Percentiles rank a stretch among this genome's conserved stretches.
phyloP scores from a whole-genome alignment of 2,113 vertebrate species.

The Elaphurus davidianus region DNA sequence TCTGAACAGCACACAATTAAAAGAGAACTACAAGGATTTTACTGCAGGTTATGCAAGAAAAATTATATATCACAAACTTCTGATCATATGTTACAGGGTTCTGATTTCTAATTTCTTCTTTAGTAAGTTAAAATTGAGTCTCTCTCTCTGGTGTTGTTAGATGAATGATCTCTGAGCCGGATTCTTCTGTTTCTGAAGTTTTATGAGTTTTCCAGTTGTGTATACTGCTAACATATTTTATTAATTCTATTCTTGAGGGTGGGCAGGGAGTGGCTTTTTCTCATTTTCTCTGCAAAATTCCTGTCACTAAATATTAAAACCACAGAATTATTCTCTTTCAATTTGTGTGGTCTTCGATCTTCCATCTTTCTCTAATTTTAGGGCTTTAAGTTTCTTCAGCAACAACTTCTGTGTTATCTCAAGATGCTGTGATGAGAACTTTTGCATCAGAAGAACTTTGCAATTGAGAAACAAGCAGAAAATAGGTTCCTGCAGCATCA shows the following conservation, averaged over 20 bases:
- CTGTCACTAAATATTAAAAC: slow-evolving; percentile 10
- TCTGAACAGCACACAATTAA: neutral
- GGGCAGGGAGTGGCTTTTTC: neutral
- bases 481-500: no score
- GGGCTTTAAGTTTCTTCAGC: neutral
- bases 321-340: slow-evolving; percentile 22
- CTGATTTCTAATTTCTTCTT: neutral
- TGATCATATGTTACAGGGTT: neutral
- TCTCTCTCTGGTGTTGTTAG: neutral
- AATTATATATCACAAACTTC: neutral
- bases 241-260: slow-evolving; percentile 39
- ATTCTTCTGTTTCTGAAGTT: neutral
- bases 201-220: neutral
- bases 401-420: neutral
- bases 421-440: neutral
- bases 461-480: neutral
- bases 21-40: neutral
- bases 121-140: neutral
- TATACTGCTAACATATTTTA: slow-evolving; percentile 43
- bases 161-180: neutral
- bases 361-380: slow-evolving; percentile 48
- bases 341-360: slow-evolving; percentile 53
- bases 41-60: neutral
- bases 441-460: neutral
- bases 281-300: neutral